Percentiles rank a stretch among this genome's conserved stretches.
These are phyloP conservation scores for Semaprochilodus insignis DNA, from an alignment of 2,797 vertebrate genomes.

Conservation along the genomic window DNA sequence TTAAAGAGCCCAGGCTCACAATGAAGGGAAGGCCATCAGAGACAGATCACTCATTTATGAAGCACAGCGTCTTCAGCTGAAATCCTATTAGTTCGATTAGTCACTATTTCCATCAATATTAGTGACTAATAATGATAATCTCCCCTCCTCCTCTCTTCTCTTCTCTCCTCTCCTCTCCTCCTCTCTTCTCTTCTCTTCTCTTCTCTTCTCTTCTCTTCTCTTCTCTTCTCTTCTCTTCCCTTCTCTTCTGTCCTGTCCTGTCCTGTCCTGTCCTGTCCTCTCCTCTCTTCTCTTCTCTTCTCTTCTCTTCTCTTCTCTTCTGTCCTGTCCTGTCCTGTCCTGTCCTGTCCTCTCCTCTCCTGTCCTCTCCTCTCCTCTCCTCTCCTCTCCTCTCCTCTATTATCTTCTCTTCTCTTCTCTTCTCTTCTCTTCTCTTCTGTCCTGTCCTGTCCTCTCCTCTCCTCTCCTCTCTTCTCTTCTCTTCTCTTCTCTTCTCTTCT, in stretches of 20 bases:
- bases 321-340: not conserved
- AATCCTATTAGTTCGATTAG: too few relatives aligned
- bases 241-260: not conserved
- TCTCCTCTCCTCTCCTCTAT: too few relatives aligned
- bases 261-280: not conserved
- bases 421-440: not conserved
- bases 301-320: not conserved
- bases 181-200: not conserved
- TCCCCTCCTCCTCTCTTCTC: not conserved
- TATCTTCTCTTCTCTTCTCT: not conserved
- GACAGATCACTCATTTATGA: not conserved
- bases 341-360: too few relatives aligned
- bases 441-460: not conserved
- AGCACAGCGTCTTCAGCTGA: not conserved
- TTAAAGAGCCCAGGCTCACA: not conserved
- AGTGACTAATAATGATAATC: too few relatives aligned
- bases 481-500: not conserved
- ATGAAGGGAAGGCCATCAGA: not conserved
- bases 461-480: not conserved
- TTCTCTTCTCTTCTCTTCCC: not conserved
- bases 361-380: not conserved
- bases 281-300: not conserved
- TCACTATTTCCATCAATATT: too few relatives aligned
- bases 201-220: too few relatives aligned
- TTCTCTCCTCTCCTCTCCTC: not conserved